Evolutionary conservation across 2,888 invertebrate species (phyloP).

Genomic region (Crioceris asparagi): DNA sequence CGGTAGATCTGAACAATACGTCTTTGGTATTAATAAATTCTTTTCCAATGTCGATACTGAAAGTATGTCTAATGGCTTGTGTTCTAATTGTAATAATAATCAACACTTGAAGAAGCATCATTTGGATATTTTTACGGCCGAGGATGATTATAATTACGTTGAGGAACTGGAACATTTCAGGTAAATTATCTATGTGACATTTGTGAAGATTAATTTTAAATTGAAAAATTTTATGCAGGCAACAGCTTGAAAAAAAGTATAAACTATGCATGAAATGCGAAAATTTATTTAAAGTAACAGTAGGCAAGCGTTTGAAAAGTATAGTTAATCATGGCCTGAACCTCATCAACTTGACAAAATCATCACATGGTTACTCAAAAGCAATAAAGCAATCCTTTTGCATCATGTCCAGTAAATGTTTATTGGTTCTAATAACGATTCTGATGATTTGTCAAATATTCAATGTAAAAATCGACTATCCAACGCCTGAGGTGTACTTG

Average conservation of each 20-base stretch:
- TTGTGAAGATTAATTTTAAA: neutral
- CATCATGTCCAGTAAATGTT: conserved; percentile 9
- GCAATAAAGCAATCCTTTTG: conserved; percentile 8
- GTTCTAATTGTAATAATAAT: conserved; percentile 67
- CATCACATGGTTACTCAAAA: conserved; percentile 13
- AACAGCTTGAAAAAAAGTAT: conserved; percentile 62
- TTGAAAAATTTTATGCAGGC: conserved; percentile 37
- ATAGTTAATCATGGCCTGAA: conserved; percentile 19
- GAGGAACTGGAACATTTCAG: conserved; percentile 57
- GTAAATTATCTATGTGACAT: conserved; percentile 34
- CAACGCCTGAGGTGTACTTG: too few species aligned
- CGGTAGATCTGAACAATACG: conserved; percentile 54
- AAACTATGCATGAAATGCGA: conserved; percentile 63
- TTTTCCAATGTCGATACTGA: conserved; percentile 23
- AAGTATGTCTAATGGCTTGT: conserved; percentile 55
- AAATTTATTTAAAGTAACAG: conserved; percentile 49
- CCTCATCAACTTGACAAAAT: conserved; percentile 20
- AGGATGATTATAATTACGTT: conserved; percentile 56
- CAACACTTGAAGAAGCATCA: conserved; percentile 71
- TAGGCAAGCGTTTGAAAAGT: conserved; percentile 43
- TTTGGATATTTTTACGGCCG: conserved; percentile 66
- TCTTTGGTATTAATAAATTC: conserved; percentile 28
- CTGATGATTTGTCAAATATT: conserved; percentile 13
- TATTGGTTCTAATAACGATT: conserved; percentile 10
- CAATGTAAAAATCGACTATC: conserved; percentile 13